phyloP scores from a whole-genome alignment of 2,888 invertebrate species.

The Gastrophysa polygoni region DNA sequence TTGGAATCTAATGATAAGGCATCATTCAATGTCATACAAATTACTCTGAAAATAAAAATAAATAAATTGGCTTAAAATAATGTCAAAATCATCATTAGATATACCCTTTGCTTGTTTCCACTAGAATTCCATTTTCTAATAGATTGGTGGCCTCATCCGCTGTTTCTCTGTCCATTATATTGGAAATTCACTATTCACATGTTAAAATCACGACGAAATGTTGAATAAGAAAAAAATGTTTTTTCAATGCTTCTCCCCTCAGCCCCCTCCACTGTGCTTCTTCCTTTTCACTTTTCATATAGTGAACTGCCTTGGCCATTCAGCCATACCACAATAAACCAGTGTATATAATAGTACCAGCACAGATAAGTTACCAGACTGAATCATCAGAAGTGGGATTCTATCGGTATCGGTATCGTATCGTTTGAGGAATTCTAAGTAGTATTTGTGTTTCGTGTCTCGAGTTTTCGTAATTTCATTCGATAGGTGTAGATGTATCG shows the following conservation, averaged over 20 bases:
- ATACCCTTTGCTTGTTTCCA: conserved; percentile 59
- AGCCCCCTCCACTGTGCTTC: too few species aligned
- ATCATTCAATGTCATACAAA: conserved; percentile 59
- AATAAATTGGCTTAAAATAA: conserved; percentile 24
- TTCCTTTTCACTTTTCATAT: too few species aligned
- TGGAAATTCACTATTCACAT: too few species aligned
- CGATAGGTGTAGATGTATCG: neutral
- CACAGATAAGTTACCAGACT: too few species aligned
- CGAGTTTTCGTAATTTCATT: neutral
- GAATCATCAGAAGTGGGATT: too few species aligned
- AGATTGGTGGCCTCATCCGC: conserved; percentile 57
- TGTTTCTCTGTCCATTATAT: conserved; percentile 34
- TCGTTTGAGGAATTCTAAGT: neutral
- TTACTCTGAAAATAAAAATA: conserved; percentile 52
- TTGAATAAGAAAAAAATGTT: too few species aligned
- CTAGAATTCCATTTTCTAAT: conserved; percentile 58
- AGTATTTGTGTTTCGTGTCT: neutral
- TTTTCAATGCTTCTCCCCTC: too few species aligned
- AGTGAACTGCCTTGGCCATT: too few species aligned
- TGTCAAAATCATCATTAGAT: conserved; percentile 19
- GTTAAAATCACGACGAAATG: too few species aligned
- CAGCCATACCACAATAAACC: too few species aligned
- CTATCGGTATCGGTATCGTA: neutral
- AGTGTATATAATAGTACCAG: too few species aligned
- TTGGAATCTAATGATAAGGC: conserved; percentile 58